Conservation (phyloP, 1,140 invertebrate species). For the Drosophila takahashii region DNA sequence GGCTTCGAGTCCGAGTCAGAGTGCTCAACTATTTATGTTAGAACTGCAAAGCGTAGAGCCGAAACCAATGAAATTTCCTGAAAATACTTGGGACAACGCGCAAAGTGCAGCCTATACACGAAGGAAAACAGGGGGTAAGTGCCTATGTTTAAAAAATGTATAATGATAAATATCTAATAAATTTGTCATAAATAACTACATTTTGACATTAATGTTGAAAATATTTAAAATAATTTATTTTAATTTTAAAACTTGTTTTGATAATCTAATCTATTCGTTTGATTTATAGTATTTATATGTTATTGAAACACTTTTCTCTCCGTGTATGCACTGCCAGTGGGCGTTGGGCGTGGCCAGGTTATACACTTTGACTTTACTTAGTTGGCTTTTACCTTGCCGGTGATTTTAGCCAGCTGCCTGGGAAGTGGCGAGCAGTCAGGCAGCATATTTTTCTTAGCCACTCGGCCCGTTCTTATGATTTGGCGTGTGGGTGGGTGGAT, state of each 20-base stretch:
- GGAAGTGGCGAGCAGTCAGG: slow-evolving; percentile 34
- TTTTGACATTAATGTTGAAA: too few species aligned
- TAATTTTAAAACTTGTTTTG: too few species aligned
- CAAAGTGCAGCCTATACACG: slow-evolving; percentile 68
- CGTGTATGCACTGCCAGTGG: slow-evolving; percentile 16
- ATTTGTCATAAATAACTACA: too few species aligned
- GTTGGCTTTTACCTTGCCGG: slow-evolving; percentile 74
- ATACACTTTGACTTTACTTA: slow-evolving; percentile 72
- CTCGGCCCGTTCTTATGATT: slow-evolving; percentile 46
- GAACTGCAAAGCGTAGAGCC: slow-evolving; percentile 74
- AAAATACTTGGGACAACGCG: slow-evolving; percentile 76
- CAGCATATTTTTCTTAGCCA: slow-evolving; percentile 72
- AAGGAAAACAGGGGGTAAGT: not conserved
- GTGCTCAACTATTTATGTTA: slow-evolving; percentile 76
- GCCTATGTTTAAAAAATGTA: too few species aligned
- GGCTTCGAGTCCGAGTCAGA: slow-evolving; percentile 44
- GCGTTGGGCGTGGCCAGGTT: slow-evolving; percentile 46
- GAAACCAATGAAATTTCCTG: slow-evolving; percentile 80
- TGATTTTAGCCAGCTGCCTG: slow-evolving; percentile 57
- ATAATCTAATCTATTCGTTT: too few species aligned
- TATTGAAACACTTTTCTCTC: too few species aligned
- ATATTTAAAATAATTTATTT: too few species aligned
- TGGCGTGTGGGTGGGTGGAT: slow-evolving; percentile 19
- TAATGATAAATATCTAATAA: too few species aligned
- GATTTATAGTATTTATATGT: too few species aligned